Evolutionary conservation across 2,797 vertebrate species (phyloP).

Genomic region (Typhlichthys eigenmanni): DNA sequence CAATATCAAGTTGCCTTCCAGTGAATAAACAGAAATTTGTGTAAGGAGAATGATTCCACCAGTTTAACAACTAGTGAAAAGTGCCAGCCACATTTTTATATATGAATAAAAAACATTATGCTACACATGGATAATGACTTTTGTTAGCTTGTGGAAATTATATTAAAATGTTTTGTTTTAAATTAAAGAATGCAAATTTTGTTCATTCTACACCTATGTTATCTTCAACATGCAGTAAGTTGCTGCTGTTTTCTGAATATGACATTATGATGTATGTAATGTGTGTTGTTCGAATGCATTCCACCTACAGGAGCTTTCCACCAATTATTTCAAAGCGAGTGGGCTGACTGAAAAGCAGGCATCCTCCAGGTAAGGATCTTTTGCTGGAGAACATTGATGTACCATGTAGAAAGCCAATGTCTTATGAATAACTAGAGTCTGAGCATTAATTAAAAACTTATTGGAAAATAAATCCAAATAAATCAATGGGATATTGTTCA

Average conservation of each 20-base stretch:
- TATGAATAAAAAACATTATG: background rate
- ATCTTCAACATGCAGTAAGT: background rate
- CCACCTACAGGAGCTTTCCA: conserved; percentile 9
- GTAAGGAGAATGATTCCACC: background rate
- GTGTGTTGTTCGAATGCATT: background rate
- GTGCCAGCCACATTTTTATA: conserved; percentile 6
- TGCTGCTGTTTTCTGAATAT: background rate
- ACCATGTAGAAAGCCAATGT: background rate
- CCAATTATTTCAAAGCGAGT: conserved; percentile 21
- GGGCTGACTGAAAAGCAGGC: conserved; percentile 18
- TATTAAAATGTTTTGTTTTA: too few species aligned
- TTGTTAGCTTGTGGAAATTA: too few species aligned
- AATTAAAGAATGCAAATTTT: too few species aligned
- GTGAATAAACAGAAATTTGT: conserved; percentile 36
- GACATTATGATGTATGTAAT: background rate
- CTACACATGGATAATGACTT: background rate
- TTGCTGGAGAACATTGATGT: conserved; percentile 9
- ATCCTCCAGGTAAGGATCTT: conserved; percentile 7
- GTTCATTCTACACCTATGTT: background rate
- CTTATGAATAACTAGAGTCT: conserved; percentile 3
- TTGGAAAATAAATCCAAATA: background rate
- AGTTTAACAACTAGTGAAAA: conserved; percentile 10
- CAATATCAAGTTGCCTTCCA: conserved; percentile 47
- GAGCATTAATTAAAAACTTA: background rate
- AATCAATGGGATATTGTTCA: background rate